Evolutionary conservation across 2,113 vertebrate species (phyloP), one percentile per base, ranked within the genome.

Genomic region (Catharus fuscescens): DNA sequence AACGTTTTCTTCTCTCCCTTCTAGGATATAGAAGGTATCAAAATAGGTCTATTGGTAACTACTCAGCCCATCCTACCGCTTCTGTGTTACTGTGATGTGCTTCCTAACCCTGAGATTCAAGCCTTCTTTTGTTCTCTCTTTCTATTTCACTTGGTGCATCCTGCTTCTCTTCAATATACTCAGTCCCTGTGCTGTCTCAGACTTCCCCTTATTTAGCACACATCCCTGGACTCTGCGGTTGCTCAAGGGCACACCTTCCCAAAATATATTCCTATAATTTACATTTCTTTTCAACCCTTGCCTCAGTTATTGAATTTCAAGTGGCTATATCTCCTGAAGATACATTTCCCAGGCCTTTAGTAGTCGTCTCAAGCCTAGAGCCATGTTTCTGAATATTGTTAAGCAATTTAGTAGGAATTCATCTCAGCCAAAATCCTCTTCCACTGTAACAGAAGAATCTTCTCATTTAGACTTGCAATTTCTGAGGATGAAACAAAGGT

Each of bases 61-160:
- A 13, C 8, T 52, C 16, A 59, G 21, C 18, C 25, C 9, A 44
- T 61, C 12, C 6, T 76, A 6, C 32, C 44, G 21, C 10, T 57
- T 56, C 10, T 67, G 23, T 25, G 2, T 61, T 52, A 32, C 36
- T 74, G 34, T 59, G 21, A n/a, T 54, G 21, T 36, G 6, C 7
- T 79, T 25, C 20, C 28, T 73, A 1, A 34, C 78, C 28, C 31
- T 81, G 25, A 47, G 9, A 56, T 50, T 80, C 54, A 48, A 56
- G 36, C 2, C 7, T 38, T 7, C 10, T 80, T 86, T 87, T 40
- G 10, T 12, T 84, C 36, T 73, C 28, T n/a, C 7, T 70, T 84
- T 85, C 18, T 50, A 2, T 29, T 29, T 18, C 14, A 54, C 7
- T 3, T 1, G 0, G 5, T 62, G 29, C 17, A 12, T 36, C 15